Conservation (phyloP, 2,113 vertebrate genomes). For the Pionites leucogaster region DNA sequence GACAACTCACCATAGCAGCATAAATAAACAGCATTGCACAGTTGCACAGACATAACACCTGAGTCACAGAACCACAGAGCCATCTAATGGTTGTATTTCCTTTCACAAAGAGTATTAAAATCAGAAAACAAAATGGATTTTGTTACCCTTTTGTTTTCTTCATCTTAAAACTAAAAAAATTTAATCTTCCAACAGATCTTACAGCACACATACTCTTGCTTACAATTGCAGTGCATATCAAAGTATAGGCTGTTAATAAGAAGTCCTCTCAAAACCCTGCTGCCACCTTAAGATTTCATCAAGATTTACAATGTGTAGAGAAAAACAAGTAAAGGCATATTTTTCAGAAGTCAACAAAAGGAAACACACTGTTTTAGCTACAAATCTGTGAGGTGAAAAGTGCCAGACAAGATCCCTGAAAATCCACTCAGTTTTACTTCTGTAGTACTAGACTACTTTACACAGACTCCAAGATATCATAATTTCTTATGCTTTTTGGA, state of each 20-base stretch:
- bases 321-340: not conserved
- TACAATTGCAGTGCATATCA: not conserved
- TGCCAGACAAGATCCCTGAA: not conserved
- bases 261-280: not conserved
- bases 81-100: slow-evolving; percentile 51
- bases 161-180: slow-evolving; percentile 7
- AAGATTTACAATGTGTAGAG: not conserved
- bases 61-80: slow-evolving; percentile 39
- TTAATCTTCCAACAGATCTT: not conserved
- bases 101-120: not conserved
- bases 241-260: slow-evolving; percentile 34
- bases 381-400: not conserved
- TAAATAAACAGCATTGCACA: not conserved
- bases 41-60: not conserved
- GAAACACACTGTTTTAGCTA: not conserved
- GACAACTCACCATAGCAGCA: not conserved
- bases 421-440: not conserved
- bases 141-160: not conserved
- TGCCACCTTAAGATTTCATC: not conserved
- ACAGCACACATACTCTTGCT: not conserved
- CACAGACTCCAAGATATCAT: fast-evolving
- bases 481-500: not conserved
- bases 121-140: not conserved
- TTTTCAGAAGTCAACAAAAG: not conserved
- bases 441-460: not conserved